Conservation (phyloP, 2,113 vertebrate genomes). For the Romanogobio albipinnatus region DNA sequence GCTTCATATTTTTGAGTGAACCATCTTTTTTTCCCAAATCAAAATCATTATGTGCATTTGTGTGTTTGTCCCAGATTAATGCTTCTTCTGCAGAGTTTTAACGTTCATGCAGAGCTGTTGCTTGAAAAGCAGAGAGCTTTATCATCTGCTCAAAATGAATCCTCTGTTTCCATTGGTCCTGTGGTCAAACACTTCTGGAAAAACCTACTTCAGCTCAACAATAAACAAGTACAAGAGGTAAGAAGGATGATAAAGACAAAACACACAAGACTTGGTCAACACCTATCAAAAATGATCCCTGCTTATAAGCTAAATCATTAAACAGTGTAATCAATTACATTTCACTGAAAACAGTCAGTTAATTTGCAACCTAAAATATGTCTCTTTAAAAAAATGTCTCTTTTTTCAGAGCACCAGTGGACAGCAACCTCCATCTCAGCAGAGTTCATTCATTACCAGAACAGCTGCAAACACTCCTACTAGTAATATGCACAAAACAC, state of each 20-base stretch:
- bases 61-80: conserved; percentile 76
- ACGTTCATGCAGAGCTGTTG: conserved; percentile 72
- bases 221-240: conserved; percentile 64
- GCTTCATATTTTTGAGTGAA: too few species aligned
- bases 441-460: background rate
- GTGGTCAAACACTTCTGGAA: conserved; percentile 84
- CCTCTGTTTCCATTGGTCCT: conserved; percentile 84
- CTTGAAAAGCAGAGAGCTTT: conserved; percentile 59
- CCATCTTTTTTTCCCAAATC: too few species aligned
- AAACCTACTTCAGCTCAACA: conserved; percentile 77
- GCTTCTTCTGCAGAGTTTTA: conserved; percentile 90
- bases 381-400: background rate
- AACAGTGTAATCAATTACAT: background rate
- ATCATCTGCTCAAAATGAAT: conserved; percentile 49
- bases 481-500: background rate
- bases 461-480: background rate
- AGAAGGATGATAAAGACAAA: background rate
- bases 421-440: background rate
- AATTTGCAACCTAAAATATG: too few species aligned
- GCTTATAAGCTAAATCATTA: background rate
- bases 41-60: background rate
- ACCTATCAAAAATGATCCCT: background rate
- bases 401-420: conserved; percentile 40
- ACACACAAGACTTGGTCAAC: background rate
- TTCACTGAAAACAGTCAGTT: too few species aligned